Conservation (phyloP, 2,113 vertebrate genomes). For the Mustelus asterias region DNA sequence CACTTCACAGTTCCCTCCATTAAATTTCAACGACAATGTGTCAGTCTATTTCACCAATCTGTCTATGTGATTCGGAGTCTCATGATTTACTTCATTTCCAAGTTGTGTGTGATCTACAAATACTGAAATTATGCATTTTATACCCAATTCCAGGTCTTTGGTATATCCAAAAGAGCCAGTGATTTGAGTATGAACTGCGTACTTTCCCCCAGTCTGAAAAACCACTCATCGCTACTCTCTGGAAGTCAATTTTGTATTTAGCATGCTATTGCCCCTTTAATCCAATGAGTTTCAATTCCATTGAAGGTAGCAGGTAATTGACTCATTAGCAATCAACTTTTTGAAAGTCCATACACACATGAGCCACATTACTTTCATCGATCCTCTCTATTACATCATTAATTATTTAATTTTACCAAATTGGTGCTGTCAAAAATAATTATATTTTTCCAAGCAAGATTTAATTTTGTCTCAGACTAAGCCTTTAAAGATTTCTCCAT, state of each 20-base stretch:
- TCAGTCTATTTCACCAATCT: background rate
- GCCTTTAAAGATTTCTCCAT: background rate
- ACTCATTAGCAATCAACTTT: background rate
- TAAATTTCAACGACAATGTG: background rate
- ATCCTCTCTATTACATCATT: too few relatives aligned
- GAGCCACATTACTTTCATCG: background rate
- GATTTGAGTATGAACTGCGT: background rate
- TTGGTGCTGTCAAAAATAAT: background rate
- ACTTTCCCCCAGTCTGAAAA: background rate
- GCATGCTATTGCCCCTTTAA: background rate
- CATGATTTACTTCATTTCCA: background rate
- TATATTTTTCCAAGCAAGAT: background rate
- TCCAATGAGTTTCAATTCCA: background rate
- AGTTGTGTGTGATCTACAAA: background rate
- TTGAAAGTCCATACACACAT: background rate
- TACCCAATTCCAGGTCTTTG: background rate
- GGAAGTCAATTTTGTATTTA: background rate
- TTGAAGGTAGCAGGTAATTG: background rate
- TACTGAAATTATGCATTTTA: background rate
- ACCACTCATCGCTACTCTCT: background rate
- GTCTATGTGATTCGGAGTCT: background rate
- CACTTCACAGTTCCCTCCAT: background rate
- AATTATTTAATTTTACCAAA: background rate
- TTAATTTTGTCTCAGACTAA: background rate
- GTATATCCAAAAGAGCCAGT: background rate